phyloP scores from a whole-genome alignment of 2,888 invertebrate species.

The Noctua janthe region DNA sequence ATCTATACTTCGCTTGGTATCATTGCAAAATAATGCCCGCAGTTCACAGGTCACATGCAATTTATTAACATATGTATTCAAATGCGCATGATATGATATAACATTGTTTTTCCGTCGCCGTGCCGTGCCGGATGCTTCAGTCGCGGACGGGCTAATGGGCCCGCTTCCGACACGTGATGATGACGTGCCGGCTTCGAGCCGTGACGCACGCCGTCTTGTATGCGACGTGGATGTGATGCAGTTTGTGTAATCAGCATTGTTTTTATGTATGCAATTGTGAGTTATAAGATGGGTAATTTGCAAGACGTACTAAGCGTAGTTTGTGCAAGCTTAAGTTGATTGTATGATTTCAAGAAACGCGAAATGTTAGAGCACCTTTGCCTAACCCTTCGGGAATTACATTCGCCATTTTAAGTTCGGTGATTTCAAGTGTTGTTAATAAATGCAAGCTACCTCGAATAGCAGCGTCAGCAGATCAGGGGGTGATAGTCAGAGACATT shows the following conservation, averaged over 20 bases:
- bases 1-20: background rate
- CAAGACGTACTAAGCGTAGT: background rate
- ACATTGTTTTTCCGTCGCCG: constrained; percentile 70
- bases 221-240: constrained; percentile 50
- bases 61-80: background rate
- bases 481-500: background rate
- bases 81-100: constrained; percentile 42
- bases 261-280: constrained; percentile 42
- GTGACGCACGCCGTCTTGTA: constrained; percentile 74
- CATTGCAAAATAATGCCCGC: constrained; percentile 10
- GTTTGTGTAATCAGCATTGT: constrained; percentile 55
- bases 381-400: background rate
- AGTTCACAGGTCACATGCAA: constrained; percentile 31
- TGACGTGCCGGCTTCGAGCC: constrained; percentile 63
- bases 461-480: background rate
- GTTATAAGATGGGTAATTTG: constrained; percentile 34
- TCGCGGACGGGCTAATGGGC: constrained; percentile 81
- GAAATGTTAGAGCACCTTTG: background rate
- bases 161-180: constrained; percentile 79
- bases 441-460: background rate
- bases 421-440: background rate
- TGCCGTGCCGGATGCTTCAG: constrained; percentile 78
- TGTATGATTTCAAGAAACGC: background rate
- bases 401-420: background rate
- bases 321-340: background rate